Percentiles rank a stretch among this genome's conserved stretches.
Evolutionary conservation across 2,113 vertebrate species (phyloP).

Genomic region (Jacana jacana): DNA sequence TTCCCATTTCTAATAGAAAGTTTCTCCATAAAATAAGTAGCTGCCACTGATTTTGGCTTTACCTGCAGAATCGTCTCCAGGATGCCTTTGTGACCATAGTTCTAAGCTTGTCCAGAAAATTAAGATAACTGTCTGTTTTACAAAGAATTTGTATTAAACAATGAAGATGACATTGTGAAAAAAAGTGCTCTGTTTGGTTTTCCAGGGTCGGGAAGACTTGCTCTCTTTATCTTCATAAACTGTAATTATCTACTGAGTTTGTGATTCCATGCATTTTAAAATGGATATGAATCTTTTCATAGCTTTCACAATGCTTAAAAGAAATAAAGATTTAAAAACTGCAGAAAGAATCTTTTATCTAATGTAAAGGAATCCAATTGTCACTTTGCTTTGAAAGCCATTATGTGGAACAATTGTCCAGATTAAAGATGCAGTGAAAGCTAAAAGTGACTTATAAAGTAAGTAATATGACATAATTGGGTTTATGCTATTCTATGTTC

Average conservation of each 20-base stretch:
- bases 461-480: not conserved
- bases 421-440: not conserved
- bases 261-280: not conserved
- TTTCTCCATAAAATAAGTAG: not conserved
- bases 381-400: not conserved
- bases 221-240: slow-evolving; percentile 1
- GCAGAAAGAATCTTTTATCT: not conserved
- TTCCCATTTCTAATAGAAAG: not conserved
- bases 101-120: not conserved
- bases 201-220: not conserved
- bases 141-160: not conserved
- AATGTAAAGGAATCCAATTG: not conserved
- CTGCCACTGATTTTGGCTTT: not conserved
- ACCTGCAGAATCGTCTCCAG: not conserved
- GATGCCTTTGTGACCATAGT: not conserved
- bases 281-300: not conserved
- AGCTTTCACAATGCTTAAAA: not conserved
- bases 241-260: slow-evolving; percentile 4
- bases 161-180: not conserved
- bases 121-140: not conserved
- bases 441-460: not conserved
- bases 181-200: not conserved
- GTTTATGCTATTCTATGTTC: not conserved
- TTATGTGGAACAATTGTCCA: not conserved
- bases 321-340: not conserved